Conservation (phyloP, 2,888 invertebrate species). For the Formica aserva region DNA sequence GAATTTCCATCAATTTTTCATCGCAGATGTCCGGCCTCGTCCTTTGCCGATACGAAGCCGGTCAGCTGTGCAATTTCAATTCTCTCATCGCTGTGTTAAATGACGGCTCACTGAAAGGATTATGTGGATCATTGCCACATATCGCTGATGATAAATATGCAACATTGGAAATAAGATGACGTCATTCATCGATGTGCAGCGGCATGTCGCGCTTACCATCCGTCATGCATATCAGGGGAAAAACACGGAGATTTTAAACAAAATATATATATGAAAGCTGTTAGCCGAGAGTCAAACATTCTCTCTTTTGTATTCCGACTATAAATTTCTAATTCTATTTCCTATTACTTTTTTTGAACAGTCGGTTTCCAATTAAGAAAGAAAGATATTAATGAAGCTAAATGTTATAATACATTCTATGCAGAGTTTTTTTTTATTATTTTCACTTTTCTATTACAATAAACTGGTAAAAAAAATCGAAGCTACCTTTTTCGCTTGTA, state of each 20-base stretch:
- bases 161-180: slow-evolving; percentile 75
- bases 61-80: slow-evolving; percentile 44
- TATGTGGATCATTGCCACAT: slow-evolving; percentile 83
- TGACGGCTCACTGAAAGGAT: slow-evolving; percentile 68
- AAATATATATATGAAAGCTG: not conserved
- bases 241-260: not conserved
- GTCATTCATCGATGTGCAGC: slow-evolving; percentile 65
- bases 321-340: slow-evolving; percentile 5
- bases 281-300: not conserved
- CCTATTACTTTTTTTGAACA: not conserved
- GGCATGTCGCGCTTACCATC: slow-evolving; percentile 12
- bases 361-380: not conserved
- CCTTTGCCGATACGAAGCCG: slow-evolving; percentile 42
- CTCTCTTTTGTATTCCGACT: not conserved
- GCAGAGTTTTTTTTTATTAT: not conserved
- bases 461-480: not conserved
- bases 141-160: slow-evolving; percentile 78
- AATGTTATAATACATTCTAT: not conserved
- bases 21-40: slow-evolving; percentile 28
- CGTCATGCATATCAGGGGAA: slow-evolving; percentile 8
- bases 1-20: not conserved
- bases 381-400: not conserved
- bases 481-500: not conserved
- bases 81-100: slow-evolving; percentile 52
- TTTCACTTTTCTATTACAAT: slow-evolving; percentile 1